Evolutionary conservation across 2,113 vertebrate genomes (phyloP).

Genomic region (Bufo gargarizans): DNA sequence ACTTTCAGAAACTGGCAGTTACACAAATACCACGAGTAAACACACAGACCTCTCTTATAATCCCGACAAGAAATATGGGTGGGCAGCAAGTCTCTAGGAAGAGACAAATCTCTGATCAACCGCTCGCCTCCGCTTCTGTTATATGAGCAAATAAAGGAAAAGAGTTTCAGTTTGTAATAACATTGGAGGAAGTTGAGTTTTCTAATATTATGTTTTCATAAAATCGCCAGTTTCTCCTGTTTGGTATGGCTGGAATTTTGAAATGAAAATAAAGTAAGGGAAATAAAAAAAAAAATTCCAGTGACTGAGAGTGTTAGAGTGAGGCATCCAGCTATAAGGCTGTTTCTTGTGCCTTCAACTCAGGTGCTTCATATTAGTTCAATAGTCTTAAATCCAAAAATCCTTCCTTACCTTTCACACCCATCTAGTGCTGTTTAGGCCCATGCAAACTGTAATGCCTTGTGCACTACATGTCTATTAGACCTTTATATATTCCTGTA

Average conservation of each 20-base stretch:
- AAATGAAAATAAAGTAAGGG: background rate
- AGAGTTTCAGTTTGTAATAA: background rate
- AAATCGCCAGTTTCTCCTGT: background rate
- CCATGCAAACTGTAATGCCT: no score
- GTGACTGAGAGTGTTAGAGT: background rate
- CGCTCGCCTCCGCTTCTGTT: background rate
- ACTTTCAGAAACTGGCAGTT: constrained; percentile 38
- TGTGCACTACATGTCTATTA: no score
- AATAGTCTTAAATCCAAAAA: background rate
- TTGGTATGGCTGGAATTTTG: background rate
- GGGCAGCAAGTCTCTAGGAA: constrained; percentile 12
- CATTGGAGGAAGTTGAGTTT: background rate
- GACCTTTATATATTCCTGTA: no score
- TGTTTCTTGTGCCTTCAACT: background rate
- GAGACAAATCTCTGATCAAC: background rate
- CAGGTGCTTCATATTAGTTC: no score
- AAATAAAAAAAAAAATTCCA: background rate
- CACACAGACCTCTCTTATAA: constrained; percentile 23
- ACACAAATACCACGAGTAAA: constrained; percentile 41
- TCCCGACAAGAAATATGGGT: constrained; percentile 37
- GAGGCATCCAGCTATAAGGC: background rate
- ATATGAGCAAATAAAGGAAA: background rate
- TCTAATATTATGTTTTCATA: background rate
- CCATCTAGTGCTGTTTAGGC: no score
- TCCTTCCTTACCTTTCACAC: background rate